phyloP scores from a whole-genome alignment of 2,797 vertebrate species.

The Spatula versicolor region DNA sequence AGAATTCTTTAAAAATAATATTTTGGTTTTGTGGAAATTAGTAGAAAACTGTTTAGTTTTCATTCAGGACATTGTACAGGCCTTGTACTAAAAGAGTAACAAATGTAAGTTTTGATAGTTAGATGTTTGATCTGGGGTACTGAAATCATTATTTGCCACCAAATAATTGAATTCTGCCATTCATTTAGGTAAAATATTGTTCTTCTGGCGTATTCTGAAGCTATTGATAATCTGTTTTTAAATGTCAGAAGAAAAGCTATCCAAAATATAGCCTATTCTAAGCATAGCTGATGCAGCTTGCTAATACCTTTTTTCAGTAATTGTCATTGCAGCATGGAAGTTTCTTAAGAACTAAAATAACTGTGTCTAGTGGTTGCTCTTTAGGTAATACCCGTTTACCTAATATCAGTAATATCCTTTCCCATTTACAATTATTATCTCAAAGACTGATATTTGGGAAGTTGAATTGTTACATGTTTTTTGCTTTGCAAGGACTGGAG shows the following conservation, averaged over 20 bases:
- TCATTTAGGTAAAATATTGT: not conserved
- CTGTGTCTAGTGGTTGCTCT: not conserved
- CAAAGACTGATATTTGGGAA: not conserved
- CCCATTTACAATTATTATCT: not conserved
- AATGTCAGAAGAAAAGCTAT: not conserved
- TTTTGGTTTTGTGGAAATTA: rapidly evolving
- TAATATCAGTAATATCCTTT: not conserved
- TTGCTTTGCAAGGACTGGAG: not conserved
- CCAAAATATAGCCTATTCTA: not conserved
- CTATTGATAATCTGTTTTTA: not conserved
- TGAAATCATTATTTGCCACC: not conserved
- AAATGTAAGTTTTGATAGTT: not conserved
- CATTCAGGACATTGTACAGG: not conserved
- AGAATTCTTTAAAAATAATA: not conserved
- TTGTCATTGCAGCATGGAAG: not conserved
- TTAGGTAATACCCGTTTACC: not conserved
- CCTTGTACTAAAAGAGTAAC: not conserved
- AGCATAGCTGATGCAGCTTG: not conserved
- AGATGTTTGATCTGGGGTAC: not conserved
- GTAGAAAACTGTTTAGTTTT: not conserved
- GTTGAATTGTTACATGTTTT: not conserved
- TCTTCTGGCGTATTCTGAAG: not conserved
- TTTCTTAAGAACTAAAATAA: not conserved
- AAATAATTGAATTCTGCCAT: not conserved
- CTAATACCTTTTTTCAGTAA: not conserved